Evolutionary conservation across 2,797 vertebrate species (phyloP).

Genomic region (Eulemur rubriventer): DNA sequence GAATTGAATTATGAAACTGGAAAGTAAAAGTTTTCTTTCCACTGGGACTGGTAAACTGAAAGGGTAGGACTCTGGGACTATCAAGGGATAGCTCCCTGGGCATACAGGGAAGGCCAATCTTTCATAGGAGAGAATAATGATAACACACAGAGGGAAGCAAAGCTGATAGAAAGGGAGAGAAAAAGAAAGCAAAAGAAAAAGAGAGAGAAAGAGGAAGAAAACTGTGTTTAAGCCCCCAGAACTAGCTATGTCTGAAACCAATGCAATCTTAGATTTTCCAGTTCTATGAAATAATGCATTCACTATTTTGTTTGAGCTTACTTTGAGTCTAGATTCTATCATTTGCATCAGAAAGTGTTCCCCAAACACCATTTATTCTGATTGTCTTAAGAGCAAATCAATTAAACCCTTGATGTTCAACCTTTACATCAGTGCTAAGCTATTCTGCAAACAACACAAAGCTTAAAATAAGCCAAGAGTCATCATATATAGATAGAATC

Average conservation of each 20-base stretch:
- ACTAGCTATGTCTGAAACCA: background rate
- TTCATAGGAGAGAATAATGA: background rate
- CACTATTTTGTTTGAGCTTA: background rate
- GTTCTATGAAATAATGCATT: background rate
- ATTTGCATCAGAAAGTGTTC: background rate
- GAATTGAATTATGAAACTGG: background rate
- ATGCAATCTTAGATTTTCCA: background rate
- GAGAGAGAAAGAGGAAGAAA: background rate
- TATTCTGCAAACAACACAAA: background rate
- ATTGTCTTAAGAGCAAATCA: background rate
- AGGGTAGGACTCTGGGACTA: background rate
- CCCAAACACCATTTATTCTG: background rate
- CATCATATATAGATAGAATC: background rate
- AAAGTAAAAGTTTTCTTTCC: background rate
- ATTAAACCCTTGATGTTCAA: constrained; percentile 26
- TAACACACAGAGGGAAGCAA: background rate
- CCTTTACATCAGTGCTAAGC: background rate
- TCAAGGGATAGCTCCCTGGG: background rate
- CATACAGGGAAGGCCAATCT: background rate
- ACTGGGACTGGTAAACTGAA: background rate
- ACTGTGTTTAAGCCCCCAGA: background rate
- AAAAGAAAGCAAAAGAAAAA: background rate
- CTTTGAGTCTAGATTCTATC: background rate
- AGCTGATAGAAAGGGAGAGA: background rate
- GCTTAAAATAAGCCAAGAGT: constrained; percentile 4